A percentile compares a stretch with the other conserved stretches of the same genome.
Evolutionary conservation across 2,113 vertebrate species (phyloP).

Genomic region (Apteryx owenii): DNA sequence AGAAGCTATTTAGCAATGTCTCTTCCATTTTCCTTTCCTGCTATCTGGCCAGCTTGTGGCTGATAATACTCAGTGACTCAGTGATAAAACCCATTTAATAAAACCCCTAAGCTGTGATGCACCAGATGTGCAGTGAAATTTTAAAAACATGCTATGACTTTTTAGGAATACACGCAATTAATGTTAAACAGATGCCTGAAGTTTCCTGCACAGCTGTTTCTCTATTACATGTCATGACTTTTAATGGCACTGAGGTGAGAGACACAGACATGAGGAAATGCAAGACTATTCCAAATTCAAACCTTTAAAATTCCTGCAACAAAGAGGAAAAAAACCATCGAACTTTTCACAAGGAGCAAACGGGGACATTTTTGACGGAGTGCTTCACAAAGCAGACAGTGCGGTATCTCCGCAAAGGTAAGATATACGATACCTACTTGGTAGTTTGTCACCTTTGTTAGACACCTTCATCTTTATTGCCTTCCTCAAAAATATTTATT

Average conservation of each 20-base stretch:
- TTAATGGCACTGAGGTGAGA: slow-evolving; percentile 53
- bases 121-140: slow-evolving; percentile 63
- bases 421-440: not conserved
- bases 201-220: slow-evolving; percentile 65
- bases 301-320: slow-evolving; percentile 30
- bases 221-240: slow-evolving; percentile 58
- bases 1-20: not conserved
- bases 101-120: not conserved
- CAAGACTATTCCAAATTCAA: slow-evolving; percentile 37
- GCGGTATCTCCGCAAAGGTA: not conserved
- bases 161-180: slow-evolving; percentile 73
- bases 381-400: not conserved
- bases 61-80: slow-evolving; percentile 37
- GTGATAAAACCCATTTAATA: slow-evolving; percentile 9
- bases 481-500: not conserved
- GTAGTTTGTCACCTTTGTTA: not conserved
- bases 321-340: not conserved
- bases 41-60: slow-evolving; percentile 3
- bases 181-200: slow-evolving; percentile 66
- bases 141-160: slow-evolving; percentile 62
- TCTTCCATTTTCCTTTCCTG: not conserved
- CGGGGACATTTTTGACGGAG: not conserved
- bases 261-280: slow-evolving; percentile 51
- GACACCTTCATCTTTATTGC: not conserved
- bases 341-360: not conserved